Percentiles rank a stretch among this genome's conserved stretches.
phyloP scores from a whole-genome alignment of 1,140 invertebrate species.

The Monochamus saltuarius region DNA sequence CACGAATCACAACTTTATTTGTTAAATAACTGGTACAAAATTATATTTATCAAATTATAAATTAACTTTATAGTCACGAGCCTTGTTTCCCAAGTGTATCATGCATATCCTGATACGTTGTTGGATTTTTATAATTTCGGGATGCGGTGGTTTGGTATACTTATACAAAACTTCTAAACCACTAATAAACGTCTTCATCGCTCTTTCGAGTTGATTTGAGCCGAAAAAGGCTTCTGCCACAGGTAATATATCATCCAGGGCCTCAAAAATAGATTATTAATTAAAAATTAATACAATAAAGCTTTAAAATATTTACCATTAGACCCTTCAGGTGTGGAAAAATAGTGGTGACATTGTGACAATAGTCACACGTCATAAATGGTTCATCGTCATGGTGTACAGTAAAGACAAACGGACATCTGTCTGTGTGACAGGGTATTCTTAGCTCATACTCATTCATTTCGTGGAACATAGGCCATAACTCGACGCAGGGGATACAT shows the following conservation, averaged over 20 bases:
- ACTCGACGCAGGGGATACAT: slow-evolving; percentile 76
- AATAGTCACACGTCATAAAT: slow-evolving; percentile 40
- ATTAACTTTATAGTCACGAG: slow-evolving; percentile 31
- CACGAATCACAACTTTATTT: too few species aligned
- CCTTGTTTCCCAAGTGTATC: slow-evolving; percentile 45
- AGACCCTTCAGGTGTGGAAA: slow-evolving; percentile 37
- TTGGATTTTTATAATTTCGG: slow-evolving; percentile 47
- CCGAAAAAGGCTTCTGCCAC: slow-evolving; percentile 40
- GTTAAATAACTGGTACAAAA: background rate
- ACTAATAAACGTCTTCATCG: slow-evolving; percentile 36
- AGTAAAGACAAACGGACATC: slow-evolving; percentile 33
- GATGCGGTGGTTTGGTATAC: slow-evolving; percentile 41
- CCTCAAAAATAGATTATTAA: slow-evolving; percentile 28
- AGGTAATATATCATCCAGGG: slow-evolving; percentile 38
- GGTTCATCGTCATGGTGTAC: slow-evolving; percentile 33
- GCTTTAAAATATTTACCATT: slow-evolving; percentile 30
- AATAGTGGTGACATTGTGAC: slow-evolving; percentile 37
- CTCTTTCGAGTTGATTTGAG: slow-evolving; percentile 31
- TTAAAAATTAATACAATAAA: slow-evolving; percentile 12
- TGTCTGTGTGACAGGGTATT: slow-evolving; percentile 36
- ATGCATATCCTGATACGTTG: slow-evolving; percentile 43
- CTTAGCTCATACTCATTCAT: slow-evolving; percentile 53
- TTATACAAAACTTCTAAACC: slow-evolving; percentile 41
- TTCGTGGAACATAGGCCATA: slow-evolving; percentile 80
- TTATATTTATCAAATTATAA: slow-evolving; percentile 2